Evolutionary conservation across 2,797 vertebrate genomes (phyloP).

Genomic region (Brachyrhaphis roseni): DNA sequence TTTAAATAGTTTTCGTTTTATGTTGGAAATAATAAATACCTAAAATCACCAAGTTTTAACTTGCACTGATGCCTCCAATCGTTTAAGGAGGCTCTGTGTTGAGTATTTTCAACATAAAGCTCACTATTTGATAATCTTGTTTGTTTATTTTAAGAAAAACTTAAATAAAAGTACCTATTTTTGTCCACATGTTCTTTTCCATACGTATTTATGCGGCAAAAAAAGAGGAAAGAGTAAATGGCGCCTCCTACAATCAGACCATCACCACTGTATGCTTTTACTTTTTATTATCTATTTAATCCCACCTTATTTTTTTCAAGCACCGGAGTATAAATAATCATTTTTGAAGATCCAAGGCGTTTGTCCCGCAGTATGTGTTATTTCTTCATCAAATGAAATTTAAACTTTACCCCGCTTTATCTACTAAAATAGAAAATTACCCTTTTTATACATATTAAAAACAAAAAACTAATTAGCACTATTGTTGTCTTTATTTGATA

Average conservation of each 20-base stretch:
- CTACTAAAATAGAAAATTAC: neutral
- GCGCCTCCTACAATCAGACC: neutral
- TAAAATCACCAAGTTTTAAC: neutral
- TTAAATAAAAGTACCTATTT: neutral
- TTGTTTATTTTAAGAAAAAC: neutral
- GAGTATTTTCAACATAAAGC: neutral
- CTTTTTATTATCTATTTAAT: neutral
- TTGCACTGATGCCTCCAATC: neutral
- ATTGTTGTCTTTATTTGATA: neutral
- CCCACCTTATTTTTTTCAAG: neutral
- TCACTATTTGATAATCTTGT: neutral
- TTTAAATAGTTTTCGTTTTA: neutral
- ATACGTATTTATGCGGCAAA: neutral
- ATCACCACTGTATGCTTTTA: neutral
- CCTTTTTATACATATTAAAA: neutral
- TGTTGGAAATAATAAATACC: neutral
- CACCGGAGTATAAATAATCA: neutral
- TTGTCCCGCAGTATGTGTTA: neutral
- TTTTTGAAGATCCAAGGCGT: neutral
- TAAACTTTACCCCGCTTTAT: neutral
- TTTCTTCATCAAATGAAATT: neutral
- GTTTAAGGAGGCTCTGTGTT: neutral
- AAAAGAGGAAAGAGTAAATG: neutral
- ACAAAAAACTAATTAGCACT: neutral
- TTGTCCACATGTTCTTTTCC: neutral